phyloP scores from a whole-genome alignment of 2,113 vertebrate species.

The Leucopsar rothschildi region DNA sequence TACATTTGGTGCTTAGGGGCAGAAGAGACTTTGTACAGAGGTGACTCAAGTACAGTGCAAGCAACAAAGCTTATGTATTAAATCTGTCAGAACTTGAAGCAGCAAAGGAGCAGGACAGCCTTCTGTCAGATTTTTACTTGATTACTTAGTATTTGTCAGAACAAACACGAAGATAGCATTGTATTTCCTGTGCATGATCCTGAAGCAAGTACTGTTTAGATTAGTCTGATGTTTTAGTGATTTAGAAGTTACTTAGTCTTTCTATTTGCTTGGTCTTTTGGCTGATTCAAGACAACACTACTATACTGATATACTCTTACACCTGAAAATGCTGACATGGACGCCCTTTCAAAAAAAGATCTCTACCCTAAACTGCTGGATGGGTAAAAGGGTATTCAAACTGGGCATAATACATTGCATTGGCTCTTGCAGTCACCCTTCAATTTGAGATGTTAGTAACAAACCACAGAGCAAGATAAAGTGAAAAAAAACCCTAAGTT shows the following conservation, averaged over 20 bases:
- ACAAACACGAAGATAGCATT: background rate
- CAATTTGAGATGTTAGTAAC: background rate
- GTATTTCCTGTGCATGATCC: background rate
- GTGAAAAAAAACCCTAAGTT: rapidly evolving
- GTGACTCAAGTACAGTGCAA: background rate
- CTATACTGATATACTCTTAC: background rate
- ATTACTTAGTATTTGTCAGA: background rate
- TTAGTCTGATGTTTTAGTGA: background rate
- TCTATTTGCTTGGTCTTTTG: background rate
- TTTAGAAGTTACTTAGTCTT: background rate
- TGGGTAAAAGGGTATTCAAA: background rate
- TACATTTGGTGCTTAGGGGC: background rate
- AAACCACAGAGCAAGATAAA: background rate
- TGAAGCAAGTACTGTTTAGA: background rate
- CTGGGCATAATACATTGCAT: background rate
- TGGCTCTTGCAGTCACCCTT: background rate
- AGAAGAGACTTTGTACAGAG: background rate
- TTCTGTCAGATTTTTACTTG: background rate
- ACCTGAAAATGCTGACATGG: background rate
- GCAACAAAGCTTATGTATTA: background rate
- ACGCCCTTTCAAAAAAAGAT: background rate
- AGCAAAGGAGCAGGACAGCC: background rate
- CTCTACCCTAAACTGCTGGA: background rate
- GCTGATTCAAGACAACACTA: background rate
- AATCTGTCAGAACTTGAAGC: background rate